phyloP scores from a whole-genome alignment of 2,113 vertebrate genomes.

The Diglossa brunneiventris region DNA sequence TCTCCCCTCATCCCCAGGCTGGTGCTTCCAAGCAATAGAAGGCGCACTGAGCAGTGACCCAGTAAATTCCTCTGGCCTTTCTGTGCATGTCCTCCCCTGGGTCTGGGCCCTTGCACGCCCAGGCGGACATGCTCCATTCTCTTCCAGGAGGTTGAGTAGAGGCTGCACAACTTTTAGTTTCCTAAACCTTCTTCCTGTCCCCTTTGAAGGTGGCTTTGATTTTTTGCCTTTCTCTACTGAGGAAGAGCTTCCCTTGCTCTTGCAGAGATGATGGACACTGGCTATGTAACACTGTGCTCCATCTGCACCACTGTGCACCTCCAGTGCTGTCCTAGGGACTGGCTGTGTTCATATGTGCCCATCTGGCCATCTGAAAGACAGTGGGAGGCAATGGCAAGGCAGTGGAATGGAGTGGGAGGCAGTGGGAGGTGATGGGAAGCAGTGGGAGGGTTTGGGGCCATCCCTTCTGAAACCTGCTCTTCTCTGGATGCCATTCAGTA shows the following conservation, averaged over 20 bases:
- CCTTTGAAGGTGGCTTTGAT: neutral
- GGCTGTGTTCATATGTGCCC: neutral
- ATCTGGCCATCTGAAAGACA: neutral
- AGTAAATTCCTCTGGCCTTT: neutral
- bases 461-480: neutral
- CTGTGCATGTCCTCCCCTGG: neutral
- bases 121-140: neutral
- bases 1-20: fast-evolving
- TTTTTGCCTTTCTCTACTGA: neutral
- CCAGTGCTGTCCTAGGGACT: neutral
- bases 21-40: neutral
- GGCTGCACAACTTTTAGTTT: neutral
- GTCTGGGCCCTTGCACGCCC: too few species aligned
- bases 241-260: neutral
- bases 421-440: neutral
- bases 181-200: neutral
- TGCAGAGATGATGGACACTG: neutral
- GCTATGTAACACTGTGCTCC: neutral
- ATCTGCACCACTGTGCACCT: too few species aligned
- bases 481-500: neutral
- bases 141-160: neutral
- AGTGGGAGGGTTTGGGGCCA: neutral
- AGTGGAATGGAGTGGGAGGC: neutral
- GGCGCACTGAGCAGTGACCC: neutral
- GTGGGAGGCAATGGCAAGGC: neutral